Base-by-base conservation (phyloP, 2,888 invertebrate genomes). In the Tineola bisselliella region DNA sequence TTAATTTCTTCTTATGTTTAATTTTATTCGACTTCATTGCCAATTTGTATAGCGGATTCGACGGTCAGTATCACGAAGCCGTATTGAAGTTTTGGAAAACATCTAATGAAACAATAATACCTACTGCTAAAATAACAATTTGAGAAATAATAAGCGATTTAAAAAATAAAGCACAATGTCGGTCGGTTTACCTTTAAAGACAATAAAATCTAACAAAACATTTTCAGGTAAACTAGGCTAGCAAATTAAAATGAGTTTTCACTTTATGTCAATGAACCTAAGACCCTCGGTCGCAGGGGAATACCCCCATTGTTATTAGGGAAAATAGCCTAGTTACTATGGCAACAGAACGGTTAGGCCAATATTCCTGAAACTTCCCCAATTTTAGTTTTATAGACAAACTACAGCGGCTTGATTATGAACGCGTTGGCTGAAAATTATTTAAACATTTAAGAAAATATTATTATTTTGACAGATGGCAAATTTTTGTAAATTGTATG, bases 261-360 rank as follows among this genome's bases (percentile, higher is more conserved):
- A 12, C 10, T 38, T 38, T 4, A 38, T 38, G 58, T 4, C 58
- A 58, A 58, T 58, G 58, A 58, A 58, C 58, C 58, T 4, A 1
- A 58, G 33, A 19, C 58, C 33, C 5, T 33, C 25, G 15, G 30
- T 56, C 12, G 25, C 25, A 19, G n/a, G 33, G 58, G 17, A 56
- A 56, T 17, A 10, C 15, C 48, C 56, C 12, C 58, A 11, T 58
- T n/a, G n/a, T n/a, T 33, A 64, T 61, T 62, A 56, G 52, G 63
- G 67, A 67, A 69, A 66, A 66, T 63, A 65, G 48, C 57, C 64
- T 75, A 83, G 67, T 63, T 74, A 69, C 25, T 25, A 76, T 76
- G 70, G 71, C 69, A 68, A 84, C 84, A 63, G 66, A 66, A 67
- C 67, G 72, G 86, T 86, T 86, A 72, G 65, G 84, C 83, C 86